These are phyloP conservation scores for Actinemys pallida DNA, from an alignment of 2,113 vertebrate species.

Conservation along the genomic window DNA sequence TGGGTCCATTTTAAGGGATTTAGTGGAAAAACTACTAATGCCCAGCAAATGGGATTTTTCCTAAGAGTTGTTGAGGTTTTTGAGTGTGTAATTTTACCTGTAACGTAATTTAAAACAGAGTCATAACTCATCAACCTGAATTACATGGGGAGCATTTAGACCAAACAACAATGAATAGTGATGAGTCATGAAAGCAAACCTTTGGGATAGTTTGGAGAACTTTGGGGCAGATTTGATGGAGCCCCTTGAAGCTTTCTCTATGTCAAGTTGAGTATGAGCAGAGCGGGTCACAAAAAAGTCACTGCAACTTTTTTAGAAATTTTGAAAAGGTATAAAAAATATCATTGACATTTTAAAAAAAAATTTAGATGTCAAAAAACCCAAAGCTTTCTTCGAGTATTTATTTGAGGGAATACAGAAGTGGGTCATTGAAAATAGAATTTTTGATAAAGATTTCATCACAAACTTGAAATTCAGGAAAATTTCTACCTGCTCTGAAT, in stretches of 20 bases:
- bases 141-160: not conserved
- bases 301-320: not conserved
- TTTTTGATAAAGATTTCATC: not conserved
- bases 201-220: not conserved
- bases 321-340: not conserved
- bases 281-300: not conserved
- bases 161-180: fast-evolving
- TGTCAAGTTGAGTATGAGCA: not conserved
- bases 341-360: not conserved
- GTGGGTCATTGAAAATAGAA: fast-evolving
- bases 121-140: not conserved
- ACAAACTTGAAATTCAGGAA: not conserved
- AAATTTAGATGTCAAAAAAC: not conserved
- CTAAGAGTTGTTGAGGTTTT: not conserved
- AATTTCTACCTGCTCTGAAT: not conserved
- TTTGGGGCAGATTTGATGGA: not conserved
- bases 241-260: not conserved
- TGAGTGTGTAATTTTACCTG: not conserved
- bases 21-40: not conserved
- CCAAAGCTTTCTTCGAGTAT: not conserved
- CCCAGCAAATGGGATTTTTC: not conserved
- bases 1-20: not conserved
- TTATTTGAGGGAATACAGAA: not conserved
- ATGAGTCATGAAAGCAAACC: not conserved
- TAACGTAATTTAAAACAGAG: not conserved